Conservation (phyloP, 2,888 invertebrate genomes). For the Sceliomorpha sp. region DNA sequence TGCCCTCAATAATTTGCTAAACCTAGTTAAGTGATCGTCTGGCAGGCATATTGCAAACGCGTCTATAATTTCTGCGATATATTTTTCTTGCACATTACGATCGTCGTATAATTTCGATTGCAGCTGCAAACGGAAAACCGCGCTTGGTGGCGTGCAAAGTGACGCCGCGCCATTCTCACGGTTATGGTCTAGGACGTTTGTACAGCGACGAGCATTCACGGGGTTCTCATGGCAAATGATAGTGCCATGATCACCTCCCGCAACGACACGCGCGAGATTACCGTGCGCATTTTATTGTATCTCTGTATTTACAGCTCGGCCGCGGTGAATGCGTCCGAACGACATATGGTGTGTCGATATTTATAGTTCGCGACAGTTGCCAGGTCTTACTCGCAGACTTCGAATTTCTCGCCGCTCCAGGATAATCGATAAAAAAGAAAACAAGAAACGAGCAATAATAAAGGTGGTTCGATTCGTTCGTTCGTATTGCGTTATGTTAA, state of each 20-base stretch:
- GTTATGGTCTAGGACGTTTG: conserved; percentile 10
- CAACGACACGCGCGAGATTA: conserved; percentile 61
- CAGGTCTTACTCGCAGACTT: too few relatives aligned
- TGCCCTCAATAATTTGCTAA: conserved; percentile 40
- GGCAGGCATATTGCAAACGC: conserved; percentile 20
- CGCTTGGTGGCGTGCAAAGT: conserved; percentile 29
- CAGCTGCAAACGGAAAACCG: conserved; percentile 43
- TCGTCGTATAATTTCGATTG: conserved; percentile 27
- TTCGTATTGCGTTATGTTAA: conserved; percentile 1
- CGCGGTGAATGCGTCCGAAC: conserved; percentile 40
- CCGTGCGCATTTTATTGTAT: conserved; percentile 55
- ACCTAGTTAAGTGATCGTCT: conserved; percentile 39
- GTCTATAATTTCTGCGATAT: conserved; percentile 46
- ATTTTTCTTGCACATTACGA: conserved; percentile 23
- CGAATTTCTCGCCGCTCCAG: too few relatives aligned
- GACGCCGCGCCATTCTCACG: conserved; percentile 59
- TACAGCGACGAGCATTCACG: conserved; percentile 57
- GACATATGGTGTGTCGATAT: conserved; percentile 63
- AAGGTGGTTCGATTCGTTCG: too few relatives aligned
- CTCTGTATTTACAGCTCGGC: conserved; percentile 56
- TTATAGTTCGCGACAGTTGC: conserved; percentile 47
- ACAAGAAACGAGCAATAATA: too few relatives aligned
- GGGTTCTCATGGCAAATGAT: conserved; percentile 66
- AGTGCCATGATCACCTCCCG: conserved; percentile 59
- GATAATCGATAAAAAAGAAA: too few relatives aligned